Base-by-base conservation (phyloP, 2,113 vertebrate species). In the Oreocharis arfaki region DNA sequence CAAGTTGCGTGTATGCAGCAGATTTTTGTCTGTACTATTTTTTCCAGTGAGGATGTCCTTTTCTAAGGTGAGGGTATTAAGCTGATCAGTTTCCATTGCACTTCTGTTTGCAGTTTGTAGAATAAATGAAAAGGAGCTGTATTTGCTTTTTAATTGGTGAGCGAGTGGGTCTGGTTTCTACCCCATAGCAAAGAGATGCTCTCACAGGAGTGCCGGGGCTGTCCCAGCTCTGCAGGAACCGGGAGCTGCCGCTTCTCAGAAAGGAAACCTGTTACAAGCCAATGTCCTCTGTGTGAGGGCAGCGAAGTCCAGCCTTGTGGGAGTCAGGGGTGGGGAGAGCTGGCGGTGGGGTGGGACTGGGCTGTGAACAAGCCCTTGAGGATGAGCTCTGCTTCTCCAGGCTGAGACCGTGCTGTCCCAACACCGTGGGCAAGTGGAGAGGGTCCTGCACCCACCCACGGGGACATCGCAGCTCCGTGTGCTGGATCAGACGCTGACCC, bases 401-500 rank as follows among this genome's bases (percentile, higher is more conserved):
- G 59, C 30, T 30, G 55, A 20, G 16, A 3, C 7, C 0, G 0
- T 33, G 56, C 52, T 64, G 61, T 35, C 65, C 32, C 44, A 6
- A 1, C 8, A 0, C 44, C 4, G 27, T 7, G 56, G 28, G 63
- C 24, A 53, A 35, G 6, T 0, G 4, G 16, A 32, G 49, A 0
- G 37, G 47, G 33, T 28, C n/a, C 37, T 4, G 15, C 71, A 80
- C 60, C 22, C 92, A 22, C 63, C 61, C 71, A 8, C 0, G 4
- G 47, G 24, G n/a, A 30, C 28, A 10, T 5, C 0, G 0, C 15
- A 8, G 30, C 33, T 49, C 59, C 0, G 0, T 13, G 5, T 0
- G 2, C 26, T 2, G 2, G 32, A 11, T 5, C 44, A 17, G 39
- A 24, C 8, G 0, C 49, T 47, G 73, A 12, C 16, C 16, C 44